phyloP scores from a whole-genome alignment of 2,113 vertebrate genomes.

The Cheilinus undulatus region DNA sequence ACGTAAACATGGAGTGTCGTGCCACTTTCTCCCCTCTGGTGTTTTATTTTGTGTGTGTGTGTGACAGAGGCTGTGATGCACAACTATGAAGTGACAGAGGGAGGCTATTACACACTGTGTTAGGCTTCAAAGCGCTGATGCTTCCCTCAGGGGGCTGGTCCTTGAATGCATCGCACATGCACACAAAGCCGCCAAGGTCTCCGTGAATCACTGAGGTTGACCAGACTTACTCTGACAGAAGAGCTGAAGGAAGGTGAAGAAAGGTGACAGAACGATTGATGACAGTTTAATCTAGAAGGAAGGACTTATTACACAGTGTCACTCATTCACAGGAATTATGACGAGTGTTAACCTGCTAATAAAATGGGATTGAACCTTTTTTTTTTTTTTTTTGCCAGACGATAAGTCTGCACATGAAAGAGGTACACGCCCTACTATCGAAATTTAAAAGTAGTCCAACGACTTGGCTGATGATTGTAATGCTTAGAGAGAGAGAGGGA shows the following conservation, averaged over 20 bases:
- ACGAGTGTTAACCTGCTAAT: constrained; percentile 34
- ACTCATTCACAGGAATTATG: constrained; percentile 32
- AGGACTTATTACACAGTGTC: not conserved
- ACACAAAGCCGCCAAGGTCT: constrained; percentile 17
- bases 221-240: constrained; percentile 11
- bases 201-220: constrained; percentile 22
- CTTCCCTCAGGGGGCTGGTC: not conserved
- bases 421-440: constrained; percentile 2
- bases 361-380: constrained; percentile 9
- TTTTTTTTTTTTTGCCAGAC: not conserved
- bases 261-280: constrained; percentile 16
- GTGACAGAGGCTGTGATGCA: constrained; percentile 21
- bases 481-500: constrained; percentile 14
- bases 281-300: constrained; percentile 27
- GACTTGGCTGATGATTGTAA: constrained; percentile 25
- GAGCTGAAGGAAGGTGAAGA: constrained; percentile 2
- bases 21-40: constrained; percentile 14
- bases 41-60: not conserved
- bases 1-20: constrained; percentile 12
- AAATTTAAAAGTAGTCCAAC: constrained; percentile 6
- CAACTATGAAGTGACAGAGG: constrained; percentile 35
- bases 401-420: constrained; percentile 40
- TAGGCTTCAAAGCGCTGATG: constrained; percentile 36
- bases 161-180: constrained; percentile 23
- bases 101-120: constrained; percentile 40